These are phyloP conservation scores for Sterrhoptilus dennistouni DNA, from an alignment of 2,113 vertebrate genomes.

Conservation along the genomic window DNA sequence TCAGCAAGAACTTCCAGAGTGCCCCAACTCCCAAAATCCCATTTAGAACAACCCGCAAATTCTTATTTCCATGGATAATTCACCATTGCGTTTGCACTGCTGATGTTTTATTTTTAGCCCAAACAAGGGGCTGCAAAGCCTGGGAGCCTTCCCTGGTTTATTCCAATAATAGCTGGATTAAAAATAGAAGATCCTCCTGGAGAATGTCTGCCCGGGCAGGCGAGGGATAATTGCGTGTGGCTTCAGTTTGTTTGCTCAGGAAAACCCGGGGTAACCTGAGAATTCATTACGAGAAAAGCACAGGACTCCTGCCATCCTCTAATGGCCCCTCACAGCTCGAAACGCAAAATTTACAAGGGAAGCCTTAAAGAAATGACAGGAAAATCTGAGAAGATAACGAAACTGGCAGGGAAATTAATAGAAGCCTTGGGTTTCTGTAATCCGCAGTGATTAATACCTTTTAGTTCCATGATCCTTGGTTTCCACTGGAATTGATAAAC, in stretches of 20 bases:
- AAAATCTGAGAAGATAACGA: slow-evolving; percentile 78
- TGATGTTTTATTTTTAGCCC: slow-evolving; percentile 7
- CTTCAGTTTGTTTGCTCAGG: slow-evolving; percentile 73
- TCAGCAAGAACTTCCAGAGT: background rate
- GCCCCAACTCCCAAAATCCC: background rate
- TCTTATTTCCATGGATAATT: background rate
- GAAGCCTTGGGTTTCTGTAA: slow-evolving; percentile 72
- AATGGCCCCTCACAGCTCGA: slow-evolving; percentile 67
- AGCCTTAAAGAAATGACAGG: slow-evolving; percentile 75
- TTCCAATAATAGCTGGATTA: slow-evolving; percentile 1
- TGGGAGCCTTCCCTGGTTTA: background rate
- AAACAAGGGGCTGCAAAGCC: background rate
- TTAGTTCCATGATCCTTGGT: slow-evolving; percentile 69
- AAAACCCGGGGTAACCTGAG: slow-evolving; percentile 71
- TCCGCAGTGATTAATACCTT: slow-evolving; percentile 76
- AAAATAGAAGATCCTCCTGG: slow-evolving; percentile 59
- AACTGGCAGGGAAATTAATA: slow-evolving; percentile 75
- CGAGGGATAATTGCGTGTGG: slow-evolving; percentile 59
- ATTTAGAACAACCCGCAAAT: background rate
- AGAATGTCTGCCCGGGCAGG: slow-evolving; percentile 33
- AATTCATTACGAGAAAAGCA: slow-evolving; percentile 75
- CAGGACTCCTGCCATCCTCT: slow-evolving; percentile 77
- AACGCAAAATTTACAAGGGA: slow-evolving; percentile 74
- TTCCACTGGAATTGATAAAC: slow-evolving; percentile 78
- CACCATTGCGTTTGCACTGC: background rate